Base-by-base conservation (phyloP, 2,113 vertebrate genomes). In the Lagenorhynchus albirostris region DNA sequence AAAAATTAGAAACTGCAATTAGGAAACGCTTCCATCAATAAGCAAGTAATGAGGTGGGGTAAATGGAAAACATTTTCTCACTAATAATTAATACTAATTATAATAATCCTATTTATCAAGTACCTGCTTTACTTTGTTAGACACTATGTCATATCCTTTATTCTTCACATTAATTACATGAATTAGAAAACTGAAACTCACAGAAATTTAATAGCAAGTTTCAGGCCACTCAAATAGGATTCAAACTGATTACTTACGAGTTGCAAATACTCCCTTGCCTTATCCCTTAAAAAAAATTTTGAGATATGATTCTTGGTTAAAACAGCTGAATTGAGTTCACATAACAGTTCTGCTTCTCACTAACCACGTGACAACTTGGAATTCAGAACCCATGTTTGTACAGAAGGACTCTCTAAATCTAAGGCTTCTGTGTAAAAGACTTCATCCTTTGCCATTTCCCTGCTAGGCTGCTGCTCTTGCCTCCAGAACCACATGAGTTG, bases 61-160 rank as follows among this genome's bases (percentile, higher is more conserved):
- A 86, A 92, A 92, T 63, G 12, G 76, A 85, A 95, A 94, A 41
- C 15, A 25, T 85, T 92, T 96, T 97, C 83, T 92, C 83, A 87
- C 85, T 83, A 86, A 84, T 94, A 89, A 89, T 87, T 94, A 95
- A 89, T 86, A 41, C 41, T 90, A 92, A 95, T 96, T 95, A 67
- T 96, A 76, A 50, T 80, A 95, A 91, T 81, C 12, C 38, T 90
- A 33, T 89, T 97, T 97, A 92, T 80, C 65, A 94, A 83, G 21
- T 84, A 55, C 44, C 58, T 95, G 80, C 74, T 97, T 96, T 90
- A 93, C 53, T 73, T 17, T 89, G 15, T 94, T 76, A 88, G 71
- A 85, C 2, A 79, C 50, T 53, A 25, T 68, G 53, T 55, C 58
- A 83, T 92, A 9, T 58, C 77, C 81, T 62, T 93, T 89, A 77